Conservation (phyloP, 2,113 vertebrate species). For the Corythornis cristatus region DNA sequence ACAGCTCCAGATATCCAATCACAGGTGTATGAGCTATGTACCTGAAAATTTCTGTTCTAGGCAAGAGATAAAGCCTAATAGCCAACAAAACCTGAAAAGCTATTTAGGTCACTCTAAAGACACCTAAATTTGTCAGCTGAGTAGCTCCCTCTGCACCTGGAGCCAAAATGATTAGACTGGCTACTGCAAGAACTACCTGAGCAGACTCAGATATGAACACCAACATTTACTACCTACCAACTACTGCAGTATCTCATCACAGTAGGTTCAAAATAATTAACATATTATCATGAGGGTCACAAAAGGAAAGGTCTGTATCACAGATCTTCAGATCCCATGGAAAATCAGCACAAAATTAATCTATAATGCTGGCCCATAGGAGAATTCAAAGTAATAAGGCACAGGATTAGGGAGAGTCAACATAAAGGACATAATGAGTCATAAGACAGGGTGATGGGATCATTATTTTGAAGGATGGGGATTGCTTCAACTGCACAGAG, state of each 20-base stretch:
- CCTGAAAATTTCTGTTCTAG: background rate
- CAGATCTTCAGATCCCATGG: background rate
- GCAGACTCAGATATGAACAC: background rate
- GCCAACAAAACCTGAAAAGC: background rate
- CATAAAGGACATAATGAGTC: background rate
- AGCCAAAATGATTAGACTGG: background rate
- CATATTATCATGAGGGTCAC: background rate
- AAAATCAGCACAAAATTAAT: background rate
- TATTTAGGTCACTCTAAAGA: background rate
- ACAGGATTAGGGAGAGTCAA: background rate
- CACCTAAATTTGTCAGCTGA: background rate
- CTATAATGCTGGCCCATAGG: background rate
- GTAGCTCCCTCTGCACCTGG: background rate
- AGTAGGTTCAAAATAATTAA: background rate
- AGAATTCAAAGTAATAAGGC: background rate
- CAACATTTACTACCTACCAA: background rate
- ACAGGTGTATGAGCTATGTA: rapidly evolving
- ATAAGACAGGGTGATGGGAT: background rate
- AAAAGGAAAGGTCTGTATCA: background rate
- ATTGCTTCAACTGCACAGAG: background rate
- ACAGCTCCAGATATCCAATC: background rate
- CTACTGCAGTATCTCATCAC: background rate
- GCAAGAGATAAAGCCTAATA: background rate
- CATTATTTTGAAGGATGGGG: background rate
- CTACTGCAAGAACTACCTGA: background rate